Conservation (phyloP, 2,113 vertebrate genomes). For the Turdus rufiventris region DNA sequence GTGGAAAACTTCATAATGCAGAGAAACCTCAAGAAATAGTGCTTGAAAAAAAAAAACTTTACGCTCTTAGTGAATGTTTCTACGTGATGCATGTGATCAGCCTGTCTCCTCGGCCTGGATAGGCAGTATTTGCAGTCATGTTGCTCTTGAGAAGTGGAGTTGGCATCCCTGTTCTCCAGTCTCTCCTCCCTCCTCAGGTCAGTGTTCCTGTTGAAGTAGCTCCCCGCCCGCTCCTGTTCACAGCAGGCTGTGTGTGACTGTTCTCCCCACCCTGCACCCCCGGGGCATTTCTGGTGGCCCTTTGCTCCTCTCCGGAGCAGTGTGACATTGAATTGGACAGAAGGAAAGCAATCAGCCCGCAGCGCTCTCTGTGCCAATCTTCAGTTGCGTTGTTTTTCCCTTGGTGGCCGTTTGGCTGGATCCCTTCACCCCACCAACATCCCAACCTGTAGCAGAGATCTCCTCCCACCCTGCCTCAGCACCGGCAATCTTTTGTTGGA, state of each 20-base stretch:
- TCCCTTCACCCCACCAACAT: slow-evolving; percentile 10
- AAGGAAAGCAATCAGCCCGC: neutral
- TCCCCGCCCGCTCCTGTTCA: neutral
- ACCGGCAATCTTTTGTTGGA: slow-evolving; percentile 11
- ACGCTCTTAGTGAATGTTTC: neutral
- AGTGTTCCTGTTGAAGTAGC: neutral
- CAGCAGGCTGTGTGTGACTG: slow-evolving; percentile 50
- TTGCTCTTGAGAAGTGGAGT: slow-evolving; percentile 32
- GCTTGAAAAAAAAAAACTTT: slow-evolving; percentile 52
- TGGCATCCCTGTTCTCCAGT: slow-evolving; percentile 44
- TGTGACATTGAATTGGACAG: neutral
- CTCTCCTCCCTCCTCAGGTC: slow-evolving; percentile 23
- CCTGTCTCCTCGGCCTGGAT: slow-evolving; percentile 10
- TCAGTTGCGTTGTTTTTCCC: neutral
- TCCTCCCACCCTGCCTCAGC: neutral
- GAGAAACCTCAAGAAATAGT: slow-evolving; percentile 46
- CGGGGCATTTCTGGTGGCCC: neutral
- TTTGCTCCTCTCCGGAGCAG: neutral
- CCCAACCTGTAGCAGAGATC: slow-evolving; percentile 17
- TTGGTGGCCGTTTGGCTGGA: neutral
- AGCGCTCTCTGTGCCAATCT: slow-evolving; percentile 43
- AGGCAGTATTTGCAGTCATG: neutral
- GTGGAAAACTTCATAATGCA: slow-evolving; percentile 28
- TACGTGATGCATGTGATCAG: slow-evolving; percentile 21
- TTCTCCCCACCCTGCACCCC: neutral